These are phyloP conservation scores for Laticauda laticaudata DNA, from an alignment of 2,113 vertebrate genomes.

Conservation along the genomic window DNA sequence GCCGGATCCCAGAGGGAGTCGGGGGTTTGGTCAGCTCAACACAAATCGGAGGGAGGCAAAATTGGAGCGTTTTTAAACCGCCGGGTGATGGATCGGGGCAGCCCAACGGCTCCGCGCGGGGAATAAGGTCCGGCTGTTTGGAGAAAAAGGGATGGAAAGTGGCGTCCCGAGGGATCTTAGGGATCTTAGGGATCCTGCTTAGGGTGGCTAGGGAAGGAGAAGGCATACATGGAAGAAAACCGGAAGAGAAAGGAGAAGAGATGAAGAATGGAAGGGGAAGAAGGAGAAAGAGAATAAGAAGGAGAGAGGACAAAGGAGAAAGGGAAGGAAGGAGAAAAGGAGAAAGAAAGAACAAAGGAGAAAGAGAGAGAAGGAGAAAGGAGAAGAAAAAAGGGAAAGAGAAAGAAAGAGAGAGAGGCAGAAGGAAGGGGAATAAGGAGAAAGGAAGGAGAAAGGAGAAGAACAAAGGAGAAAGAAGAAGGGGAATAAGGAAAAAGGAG, in stretches of 20 bases:
- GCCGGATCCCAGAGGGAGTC: neutral
- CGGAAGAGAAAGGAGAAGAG: neutral
- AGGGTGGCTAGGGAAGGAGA: neutral
- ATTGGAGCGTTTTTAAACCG: neutral
- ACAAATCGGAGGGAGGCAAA: neutral
- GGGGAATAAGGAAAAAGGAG: no score
- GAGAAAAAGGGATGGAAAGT: neutral
- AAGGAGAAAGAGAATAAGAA: no score
- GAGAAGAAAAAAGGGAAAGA: no score
- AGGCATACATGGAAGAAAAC: neutral
- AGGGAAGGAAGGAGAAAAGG: no score
- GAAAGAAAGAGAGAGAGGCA: no score
- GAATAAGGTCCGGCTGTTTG: neutral
- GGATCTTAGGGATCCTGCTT: neutral
- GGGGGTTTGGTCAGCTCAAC: neutral
- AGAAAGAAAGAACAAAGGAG: no score
- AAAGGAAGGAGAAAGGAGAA: no score
- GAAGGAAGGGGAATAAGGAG: neutral
- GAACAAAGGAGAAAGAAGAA: no score
- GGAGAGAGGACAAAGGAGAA: no score
- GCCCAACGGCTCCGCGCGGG: neutral
- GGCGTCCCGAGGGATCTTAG: neutral
- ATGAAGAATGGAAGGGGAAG: neutral
- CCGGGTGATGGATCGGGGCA: neutral
- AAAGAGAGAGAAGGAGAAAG: no score